Evolutionary conservation across 2,888 invertebrate genomes (phyloP), one percentile per base, ranked within the genome.

Genomic region (Pelosia muscerda): DNA sequence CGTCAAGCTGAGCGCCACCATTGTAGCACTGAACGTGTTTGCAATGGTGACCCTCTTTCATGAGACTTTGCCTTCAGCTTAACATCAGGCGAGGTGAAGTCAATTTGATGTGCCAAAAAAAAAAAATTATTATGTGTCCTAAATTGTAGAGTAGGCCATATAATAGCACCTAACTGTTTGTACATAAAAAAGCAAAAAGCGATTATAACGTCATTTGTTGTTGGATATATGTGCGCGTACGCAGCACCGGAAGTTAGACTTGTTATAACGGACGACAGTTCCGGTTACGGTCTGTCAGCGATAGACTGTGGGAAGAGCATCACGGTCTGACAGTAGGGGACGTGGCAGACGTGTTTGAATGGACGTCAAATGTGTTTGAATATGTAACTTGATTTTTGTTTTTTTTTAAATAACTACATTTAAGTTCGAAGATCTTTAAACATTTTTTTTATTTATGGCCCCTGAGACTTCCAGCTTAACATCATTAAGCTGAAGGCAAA

Each of bases 201-300:
- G 71, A 77, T 77, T 78, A 78, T 71, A 75, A 75, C 65, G 59
- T 34, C 70, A 82, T 82, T 78, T 78, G 74, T 74, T 63, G 10
- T 69, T 71, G 57, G n/a, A n/a, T n/a, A 66, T 59, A 34, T 57
- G 56, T 68, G 66, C 70, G 59, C 56, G 59, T 70, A 69, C 42
- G 28, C 57, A 19, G 54, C 42, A 72, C 76, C 77, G 82, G 82
- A 82, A 77, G 73, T 78, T 9, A n/a, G 42, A 49, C 67, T 63
- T 71, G 74, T 78, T 77, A 77, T 82, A 82, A 82, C 82, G 82
- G 82, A 75, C 66, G 57, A 42, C 38, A 71, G 72, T 80, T 82
- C 82, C 82, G 77, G 73, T 31, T 61, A 81, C 64, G 79, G 70
- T 71, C 59, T 31, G 67, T 11, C 62, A 69, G n/a, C 25, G 26